Base-by-base conservation (phyloP, 2,888 invertebrate species). In the Brachyptera putata region DNA sequence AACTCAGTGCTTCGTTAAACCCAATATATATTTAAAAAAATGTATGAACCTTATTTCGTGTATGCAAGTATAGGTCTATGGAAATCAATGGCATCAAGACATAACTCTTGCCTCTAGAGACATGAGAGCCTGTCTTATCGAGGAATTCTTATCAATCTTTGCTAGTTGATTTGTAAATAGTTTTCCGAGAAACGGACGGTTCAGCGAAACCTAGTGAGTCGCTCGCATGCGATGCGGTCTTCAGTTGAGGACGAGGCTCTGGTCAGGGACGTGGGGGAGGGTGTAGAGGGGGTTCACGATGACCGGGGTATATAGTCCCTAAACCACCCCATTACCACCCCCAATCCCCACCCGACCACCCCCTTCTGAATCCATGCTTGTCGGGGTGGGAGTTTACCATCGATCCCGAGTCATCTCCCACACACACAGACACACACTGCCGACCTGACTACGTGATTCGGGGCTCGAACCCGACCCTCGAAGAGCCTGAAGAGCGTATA, bases 231-330 rank as follows among this genome's bases (percentile, higher is more conserved):
- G 3, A 46, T n/a, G n/a, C 21, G 39, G 39, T 14, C 14, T 39
- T 39, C 14, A n/a, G 14, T 30, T 14, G 39, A 39, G 39, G 39
- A 4, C 39, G 14, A 39, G 30, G 5, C 7, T 5, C 7, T n/a
- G 39, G 11, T 7, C 4, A 13, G 43, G 21, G 43, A 21, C n/a
- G n/a, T n/a, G 9, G 39, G 13, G 14, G 21, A 18, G 43, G 43
- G 4, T 16, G 46, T 9, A 24, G 24, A 46, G 46, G 46, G 39
- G 14, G 7, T 7, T 13, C 22, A 24, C 24, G 46, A 46, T 46
- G 46, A 46, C 46, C 46, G 46, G 46, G 13, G 24, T 46, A 24
- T 46, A 22, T n/a, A 46, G 22, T 21, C 24, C 46, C 24, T 18
- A 46, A 46, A 24, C 46, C 46, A 21, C 46, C 46, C 46, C 46